Conservation (phyloP, 2,888 invertebrate species). For the Limnephilus marmoratus region DNA sequence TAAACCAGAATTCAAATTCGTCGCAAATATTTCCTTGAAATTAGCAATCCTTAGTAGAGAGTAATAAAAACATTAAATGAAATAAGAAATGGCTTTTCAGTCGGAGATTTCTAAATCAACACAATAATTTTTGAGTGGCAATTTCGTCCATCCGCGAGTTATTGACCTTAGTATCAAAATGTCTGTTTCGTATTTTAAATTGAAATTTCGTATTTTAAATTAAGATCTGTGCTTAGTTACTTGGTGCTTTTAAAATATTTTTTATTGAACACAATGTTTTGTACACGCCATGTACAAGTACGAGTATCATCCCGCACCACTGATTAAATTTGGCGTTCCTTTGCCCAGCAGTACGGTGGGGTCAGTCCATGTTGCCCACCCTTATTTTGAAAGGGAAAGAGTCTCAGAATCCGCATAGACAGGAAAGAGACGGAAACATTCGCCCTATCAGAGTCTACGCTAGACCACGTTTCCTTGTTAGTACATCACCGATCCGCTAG, state of each 20-base stretch:
- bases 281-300: not conserved
- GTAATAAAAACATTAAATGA: no score
- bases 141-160: not conserved
- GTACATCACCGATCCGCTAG: constrained; percentile 64
- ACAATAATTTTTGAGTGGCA: not conserved
- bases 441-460: constrained; percentile 52
- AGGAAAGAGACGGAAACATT: constrained; percentile 51
- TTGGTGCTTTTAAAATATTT: no score
- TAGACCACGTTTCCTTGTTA: constrained; percentile 58
- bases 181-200: not conserved
- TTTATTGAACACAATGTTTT: no score
- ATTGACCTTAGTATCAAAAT: not conserved
- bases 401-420: constrained; percentile 26
- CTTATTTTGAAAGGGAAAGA: constrained; percentile 54
- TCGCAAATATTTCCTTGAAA: not conserved
- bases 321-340: constrained; percentile 41
- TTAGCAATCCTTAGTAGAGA: no score
- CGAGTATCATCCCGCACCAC: constrained; percentile 14
- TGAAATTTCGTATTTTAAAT: not conserved
- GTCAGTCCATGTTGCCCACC: constrained; percentile 50
- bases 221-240: no score
- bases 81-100: not conserved
- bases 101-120: no score
- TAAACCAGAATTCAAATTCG: not conserved
- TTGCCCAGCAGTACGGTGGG: constrained; percentile 45